These are phyloP conservation scores for Hydropotes inermis DNA, from an alignment of 2,113 vertebrate species.

Conservation along the genomic window DNA sequence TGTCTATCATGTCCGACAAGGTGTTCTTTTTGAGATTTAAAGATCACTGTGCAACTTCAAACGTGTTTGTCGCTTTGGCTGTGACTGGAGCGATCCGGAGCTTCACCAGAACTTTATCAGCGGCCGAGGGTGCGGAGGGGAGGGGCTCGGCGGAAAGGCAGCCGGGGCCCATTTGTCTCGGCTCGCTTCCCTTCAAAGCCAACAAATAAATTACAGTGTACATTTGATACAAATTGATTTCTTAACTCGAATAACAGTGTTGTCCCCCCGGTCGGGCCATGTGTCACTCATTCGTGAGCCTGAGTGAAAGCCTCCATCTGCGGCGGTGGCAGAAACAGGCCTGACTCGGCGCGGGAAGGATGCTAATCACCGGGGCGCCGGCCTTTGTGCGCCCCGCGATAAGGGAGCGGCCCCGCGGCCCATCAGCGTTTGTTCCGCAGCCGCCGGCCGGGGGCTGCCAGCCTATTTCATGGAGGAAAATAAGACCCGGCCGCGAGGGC, in stretches of 20 bases:
- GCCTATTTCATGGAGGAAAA: slow-evolving; percentile 87
- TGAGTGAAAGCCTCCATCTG: slow-evolving; percentile 99
- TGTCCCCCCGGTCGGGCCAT: slow-evolving; percentile 97
- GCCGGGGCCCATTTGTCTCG: slow-evolving; percentile 98
- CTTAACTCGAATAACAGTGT: slow-evolving; percentile 99
- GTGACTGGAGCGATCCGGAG: slow-evolving; percentile 97
- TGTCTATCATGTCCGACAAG: slow-evolving; percentile 99
- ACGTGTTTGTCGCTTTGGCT: slow-evolving; percentile 98
- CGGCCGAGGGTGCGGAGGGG: slow-evolving; percentile 73
- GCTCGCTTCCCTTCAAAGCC: slow-evolving; percentile 99
- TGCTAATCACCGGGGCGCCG: slow-evolving; percentile 94
- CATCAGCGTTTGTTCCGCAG: slow-evolving; percentile 87
- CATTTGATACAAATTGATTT: slow-evolving; percentile 99
- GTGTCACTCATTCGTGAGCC: slow-evolving; percentile 96
- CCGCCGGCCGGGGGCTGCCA: slow-evolving; percentile 84
- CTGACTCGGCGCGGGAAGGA: slow-evolving; percentile 91
- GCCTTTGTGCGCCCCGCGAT: slow-evolving; percentile 98
- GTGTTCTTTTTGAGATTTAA: slow-evolving; percentile 99
- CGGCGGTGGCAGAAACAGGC: slow-evolving; percentile 95
- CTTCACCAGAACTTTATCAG: slow-evolving; percentile 99
- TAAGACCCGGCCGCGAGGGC: slow-evolving; percentile 81
- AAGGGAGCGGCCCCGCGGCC: slow-evolving; percentile 91
- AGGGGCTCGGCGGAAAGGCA: slow-evolving; percentile 78
- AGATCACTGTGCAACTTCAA: slow-evolving; percentile 99
- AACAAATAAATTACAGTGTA: slow-evolving; percentile 99